Evolutionary conservation across 2,888 invertebrate species (phyloP), one percentile per base, ranked within the genome.

Genomic region (Hirtodrosophila histrioides): DNA sequence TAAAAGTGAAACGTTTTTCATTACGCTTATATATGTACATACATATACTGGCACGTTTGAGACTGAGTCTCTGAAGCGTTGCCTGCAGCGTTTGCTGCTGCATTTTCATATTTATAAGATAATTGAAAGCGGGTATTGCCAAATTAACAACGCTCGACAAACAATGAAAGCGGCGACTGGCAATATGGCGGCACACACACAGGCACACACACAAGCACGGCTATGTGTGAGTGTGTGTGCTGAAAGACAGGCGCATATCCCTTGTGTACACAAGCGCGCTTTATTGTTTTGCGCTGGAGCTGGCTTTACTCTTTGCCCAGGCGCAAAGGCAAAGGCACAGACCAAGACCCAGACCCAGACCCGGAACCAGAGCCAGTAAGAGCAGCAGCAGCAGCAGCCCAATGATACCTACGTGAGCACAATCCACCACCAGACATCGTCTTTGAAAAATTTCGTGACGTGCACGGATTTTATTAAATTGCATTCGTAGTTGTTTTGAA

Each of bases 121-220:
- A 89, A 89, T 89, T 89, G 89, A 90, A 90, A 90, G 90, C 89
- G 90, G 90, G 90, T 89, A 89, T 89, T 89, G 89, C 90, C 90
- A 89, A 89, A 89, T 89, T 89, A 89, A 89, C 89, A 88, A 78
- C 84, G 87, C 85, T 89, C 69, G 65, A 84, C 78, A 89, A 90
- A 89, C 89, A 90, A 78, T 51, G 88, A 77, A 79, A 69, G 54
- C 62, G 51, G 37, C 66, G 56, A 70, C 69, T 79, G 63, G 58
- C 78, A 86, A 80, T 80, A 78, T 81, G 86, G 69, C 85, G 67
- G 67, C 60, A 69, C 62, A 66, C 61, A 75, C 60, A 77, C 63
- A n/a, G n/a, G n/a, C n/a, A 43, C 37, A 63, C 46, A 54, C 58
- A 63, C 40, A 49, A 12, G 27, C 12, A 17, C 24, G 23, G 37